Evolutionary conservation across 2,888 invertebrate genomes (phyloP).

Genomic region (Patella caerulea): DNA sequence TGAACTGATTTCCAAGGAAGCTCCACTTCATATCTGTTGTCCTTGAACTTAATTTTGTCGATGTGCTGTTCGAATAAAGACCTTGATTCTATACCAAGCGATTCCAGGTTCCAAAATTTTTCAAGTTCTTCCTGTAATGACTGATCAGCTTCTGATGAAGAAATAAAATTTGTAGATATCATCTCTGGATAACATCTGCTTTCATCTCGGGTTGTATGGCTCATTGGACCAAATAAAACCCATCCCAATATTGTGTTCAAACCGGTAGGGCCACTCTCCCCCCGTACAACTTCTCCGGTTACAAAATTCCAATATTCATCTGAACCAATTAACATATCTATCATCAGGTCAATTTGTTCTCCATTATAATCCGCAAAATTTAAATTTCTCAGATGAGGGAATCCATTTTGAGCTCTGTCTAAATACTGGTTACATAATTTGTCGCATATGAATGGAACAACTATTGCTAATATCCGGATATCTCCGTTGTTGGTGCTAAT

Average conservation of each 20-base stretch:
- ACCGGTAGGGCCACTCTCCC: background rate
- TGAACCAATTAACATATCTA: background rate
- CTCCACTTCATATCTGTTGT: background rate
- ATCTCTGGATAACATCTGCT: background rate
- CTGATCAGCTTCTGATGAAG: background rate
- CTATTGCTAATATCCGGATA: background rate
- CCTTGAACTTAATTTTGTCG: background rate
- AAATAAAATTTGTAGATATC: background rate
- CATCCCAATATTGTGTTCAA: background rate
- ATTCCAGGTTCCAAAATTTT: background rate
- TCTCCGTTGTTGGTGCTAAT: background rate
- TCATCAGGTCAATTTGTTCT: background rate
- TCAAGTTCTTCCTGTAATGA: background rate
- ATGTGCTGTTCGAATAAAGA: background rate
- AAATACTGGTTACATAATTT: background rate
- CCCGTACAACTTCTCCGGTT: background rate
- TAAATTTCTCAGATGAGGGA: background rate
- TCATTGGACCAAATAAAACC: background rate
- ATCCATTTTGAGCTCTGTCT: background rate
- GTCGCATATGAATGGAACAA: background rate
- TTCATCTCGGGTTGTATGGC: background rate
- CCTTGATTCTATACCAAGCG: too few species aligned
- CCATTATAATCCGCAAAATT: background rate
- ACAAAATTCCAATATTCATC: slow-evolving; percentile 1
- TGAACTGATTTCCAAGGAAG: background rate